Evolutionary conservation across 92 coral and sea anemone species (phyloP), one percentile per base, ranked within the genome.

Genomic region (Parazoanthus darwini): DNA sequence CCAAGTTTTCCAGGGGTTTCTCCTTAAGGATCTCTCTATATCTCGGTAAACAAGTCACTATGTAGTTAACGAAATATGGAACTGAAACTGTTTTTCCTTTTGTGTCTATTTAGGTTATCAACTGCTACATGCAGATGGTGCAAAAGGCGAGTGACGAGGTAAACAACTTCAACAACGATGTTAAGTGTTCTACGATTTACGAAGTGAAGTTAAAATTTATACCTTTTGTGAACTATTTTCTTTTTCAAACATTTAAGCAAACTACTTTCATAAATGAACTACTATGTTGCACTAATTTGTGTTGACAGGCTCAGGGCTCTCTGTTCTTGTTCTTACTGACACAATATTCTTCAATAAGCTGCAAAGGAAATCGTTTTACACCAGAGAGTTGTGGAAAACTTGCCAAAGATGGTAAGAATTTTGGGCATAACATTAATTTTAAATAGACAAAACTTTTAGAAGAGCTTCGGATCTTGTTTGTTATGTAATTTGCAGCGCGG

Each of bases 261-360:
- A 22, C 4, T 68, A 26, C 5, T 26, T 11, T 68, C 74, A 68
- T 68, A 68, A 20, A 68, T 35, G 23, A 68, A 68, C 7, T 13
- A 13, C 16, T 5, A 10, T 51, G 16, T 68, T 9, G 74, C 6
- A 4, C 23, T 67, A 5, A 67, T 26, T 67, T 13, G 1, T 67
- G 74, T 72, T 72, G n/a, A 29, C 77, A 72, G 36, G 77, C 77
- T 72, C n/a, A n/a, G 77, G 77, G 38, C 77, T 72, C 13, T 72
- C 77, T 29, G 77, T 72, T 25, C 77, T 72, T 4, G 77, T 29
- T 4, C 20, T 72, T 13, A 72, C n/a, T n/a, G n/a, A 72, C 13
- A 72, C 77, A 42, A 25, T 72, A 2, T 72, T 72, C 68, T 72
- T 25, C 20, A 72, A 72, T 3, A 72, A 72, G n/a, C 77, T 72